Conservation (phyloP, 2,113 vertebrate genomes). For the Hyaena hyaena region DNA sequence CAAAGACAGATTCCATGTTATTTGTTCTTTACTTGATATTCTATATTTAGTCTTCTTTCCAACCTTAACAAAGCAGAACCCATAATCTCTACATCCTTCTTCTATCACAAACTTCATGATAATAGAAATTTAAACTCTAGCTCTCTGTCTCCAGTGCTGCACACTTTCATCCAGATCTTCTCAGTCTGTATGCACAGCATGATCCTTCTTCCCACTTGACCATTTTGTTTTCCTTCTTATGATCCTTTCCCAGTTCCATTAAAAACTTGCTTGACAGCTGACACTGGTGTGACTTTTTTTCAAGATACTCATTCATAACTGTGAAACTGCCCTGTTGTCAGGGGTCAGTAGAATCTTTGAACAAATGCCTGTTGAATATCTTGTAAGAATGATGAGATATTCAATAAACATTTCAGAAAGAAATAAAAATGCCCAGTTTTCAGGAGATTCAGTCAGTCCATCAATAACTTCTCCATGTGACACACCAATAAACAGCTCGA, state of each 20-base stretch:
- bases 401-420: slow-evolving; percentile 47
- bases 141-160: not conserved
- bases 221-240: not conserved
- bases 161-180: not conserved
- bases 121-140: not conserved
- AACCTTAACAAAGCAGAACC: not conserved
- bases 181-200: not conserved
- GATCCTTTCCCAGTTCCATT: not conserved
- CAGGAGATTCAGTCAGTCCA: not conserved
- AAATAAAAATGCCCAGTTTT: slow-evolving; percentile 61
- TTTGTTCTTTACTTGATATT: not conserved
- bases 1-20: not conserved
- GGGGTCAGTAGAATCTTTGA: not conserved
- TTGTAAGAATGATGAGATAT: slow-evolving; percentile 25
- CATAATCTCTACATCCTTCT: not conserved
- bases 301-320: not conserved
- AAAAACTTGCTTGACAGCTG: not conserved
- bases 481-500: slow-evolving; percentile 60
- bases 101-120: not conserved
- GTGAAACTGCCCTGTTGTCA: not conserved
- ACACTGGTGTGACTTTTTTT: not conserved
- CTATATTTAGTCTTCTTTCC: not conserved
- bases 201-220: not conserved
- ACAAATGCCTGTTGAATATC: not conserved
- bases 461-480: slow-evolving; percentile 53